Evolutionary conservation across 2,797 vertebrate genomes (phyloP).

Genomic region (Enteromius radiatus): DNA sequence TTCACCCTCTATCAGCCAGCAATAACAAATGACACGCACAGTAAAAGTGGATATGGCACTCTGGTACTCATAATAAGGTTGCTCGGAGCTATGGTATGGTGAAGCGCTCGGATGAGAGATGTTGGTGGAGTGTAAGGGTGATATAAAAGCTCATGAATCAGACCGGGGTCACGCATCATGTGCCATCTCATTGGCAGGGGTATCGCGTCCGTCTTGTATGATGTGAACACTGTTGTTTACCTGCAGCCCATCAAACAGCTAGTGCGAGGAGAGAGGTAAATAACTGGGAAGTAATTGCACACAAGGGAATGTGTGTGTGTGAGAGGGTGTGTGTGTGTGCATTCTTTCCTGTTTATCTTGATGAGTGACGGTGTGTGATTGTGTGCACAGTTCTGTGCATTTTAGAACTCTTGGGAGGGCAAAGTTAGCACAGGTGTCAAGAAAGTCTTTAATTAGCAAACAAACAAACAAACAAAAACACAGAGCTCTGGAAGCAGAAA

Average conservation of each 20-base stretch:
- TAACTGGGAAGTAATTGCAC: constrained; percentile 80
- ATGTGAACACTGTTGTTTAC: constrained; percentile 70
- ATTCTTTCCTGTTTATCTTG: constrained; percentile 55
- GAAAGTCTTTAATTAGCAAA: constrained; percentile 77
- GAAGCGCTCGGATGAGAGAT: constrained; percentile 19
- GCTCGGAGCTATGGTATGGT: constrained; percentile 13
- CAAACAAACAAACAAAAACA: constrained; percentile 72
- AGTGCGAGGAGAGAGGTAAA: constrained; percentile 70
- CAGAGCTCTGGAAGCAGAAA: constrained; percentile 44
- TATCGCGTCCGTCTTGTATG: constrained; percentile 43
- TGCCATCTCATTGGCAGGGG: constrained; percentile 36
- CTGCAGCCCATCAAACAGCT: constrained; percentile 66
- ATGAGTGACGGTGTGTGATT: constrained; percentile 66
- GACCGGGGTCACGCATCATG: constrained; percentile 47
- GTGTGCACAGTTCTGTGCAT: constrained; percentile 67
- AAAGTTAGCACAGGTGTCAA: constrained; percentile 76
- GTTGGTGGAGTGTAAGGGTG: constrained; percentile 7
- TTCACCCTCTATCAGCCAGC: constrained; percentile 33
- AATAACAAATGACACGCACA: constrained; percentile 29
- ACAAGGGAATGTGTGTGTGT: constrained; percentile 68
- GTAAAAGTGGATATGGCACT: constrained; percentile 21
- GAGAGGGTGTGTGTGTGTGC: constrained; percentile 26
- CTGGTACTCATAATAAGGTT: constrained; percentile 40
- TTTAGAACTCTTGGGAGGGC: constrained; percentile 63
- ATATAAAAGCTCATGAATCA: constrained; percentile 30